Base-by-base conservation (phyloP, 64 coral and sea anemone genomes). In the Actinia tenebrosa region DNA sequence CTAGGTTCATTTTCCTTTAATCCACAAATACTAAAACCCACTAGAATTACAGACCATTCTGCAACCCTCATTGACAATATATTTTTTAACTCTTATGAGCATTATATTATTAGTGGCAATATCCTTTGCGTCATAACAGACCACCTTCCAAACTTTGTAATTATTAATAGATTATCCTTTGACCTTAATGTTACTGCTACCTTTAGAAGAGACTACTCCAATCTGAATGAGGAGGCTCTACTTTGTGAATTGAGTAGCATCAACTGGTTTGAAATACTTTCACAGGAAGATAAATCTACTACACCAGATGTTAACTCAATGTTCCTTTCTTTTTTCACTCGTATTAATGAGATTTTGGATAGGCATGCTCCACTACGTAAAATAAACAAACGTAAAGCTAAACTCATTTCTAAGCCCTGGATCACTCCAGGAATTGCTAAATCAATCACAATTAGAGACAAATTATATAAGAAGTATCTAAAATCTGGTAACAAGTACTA, bases 21-120 rank as follows among this genome's bases (percentile, higher is more conserved):
- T 45, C 85, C 85, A 4, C 85, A 87, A 64, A 87, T 87, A 16
- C 43, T 87, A 44, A 44, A 87, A 87, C 86, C 86, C 17, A 77
- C 86, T n/a, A 56, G 66, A 69, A 87, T 87, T 77, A 87, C 86
- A 37, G 30, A 37, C 30, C 30, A 37, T 37, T 37, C 30, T 37
- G 30, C 30, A 37, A 37, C 30, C 30, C 42, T 87, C 25, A 87
- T 77, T 87, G 86, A 77, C 22, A 87, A 87, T 56, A 87, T 87
- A 44, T 87, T 87, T 43, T 87, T 87, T 87, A 87, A 87, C 45
- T 75, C 64, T 47, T 50, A 66, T 44, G 85, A 87, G 30, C 61
- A 87, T 87, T 3, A 72, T 50, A 53, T 53, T 4, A 20, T 75
- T 7, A 77, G 86, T 87, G 86, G 86, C 6, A 55, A 55, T 11